Conservation (phyloP, 2,888 invertebrate genomes). For the Aleiodes leptofemur region DNA sequence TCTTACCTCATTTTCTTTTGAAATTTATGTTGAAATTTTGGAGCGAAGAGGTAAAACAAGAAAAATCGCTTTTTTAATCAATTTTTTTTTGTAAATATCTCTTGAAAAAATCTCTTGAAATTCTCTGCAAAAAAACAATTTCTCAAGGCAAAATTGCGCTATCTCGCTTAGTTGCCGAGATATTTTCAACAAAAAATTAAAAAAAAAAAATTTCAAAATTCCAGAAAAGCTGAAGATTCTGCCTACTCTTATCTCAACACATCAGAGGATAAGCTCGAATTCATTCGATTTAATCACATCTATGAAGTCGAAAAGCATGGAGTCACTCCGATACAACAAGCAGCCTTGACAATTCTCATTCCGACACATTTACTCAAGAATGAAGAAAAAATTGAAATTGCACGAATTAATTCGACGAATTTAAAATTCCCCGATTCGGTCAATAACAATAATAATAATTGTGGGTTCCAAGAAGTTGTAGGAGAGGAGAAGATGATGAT, state of each 20-base stretch:
- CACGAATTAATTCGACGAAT: slow-evolving; percentile 55
- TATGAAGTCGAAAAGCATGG: slow-evolving; percentile 72
- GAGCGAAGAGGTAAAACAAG: too few relatives aligned
- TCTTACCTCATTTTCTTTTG: too few relatives aligned
- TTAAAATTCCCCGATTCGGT: neutral
- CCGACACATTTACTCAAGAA: slow-evolving; percentile 63
- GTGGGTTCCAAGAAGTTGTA: neutral
- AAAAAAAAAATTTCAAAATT: slow-evolving; percentile 32
- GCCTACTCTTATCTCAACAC: slow-evolving; percentile 69
- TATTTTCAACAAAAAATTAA: too few relatives aligned
- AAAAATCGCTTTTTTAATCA: too few relatives aligned
- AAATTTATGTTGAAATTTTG: too few relatives aligned
- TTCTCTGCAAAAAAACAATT: neutral
- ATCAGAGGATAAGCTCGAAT: slow-evolving; percentile 63
- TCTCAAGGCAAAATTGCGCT: too few relatives aligned
- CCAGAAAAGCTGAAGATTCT: slow-evolving; percentile 71
- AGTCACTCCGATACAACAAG: slow-evolving; percentile 71
- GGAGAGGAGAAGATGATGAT: neutral
- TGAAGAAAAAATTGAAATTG: slow-evolving; percentile 53
- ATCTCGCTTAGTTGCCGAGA: too few relatives aligned
- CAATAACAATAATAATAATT: slow-evolving; percentile 13
- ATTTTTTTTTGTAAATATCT: too few relatives aligned
- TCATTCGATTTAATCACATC: slow-evolving; percentile 66
- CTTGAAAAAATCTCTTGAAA: slow-evolving; percentile 17
- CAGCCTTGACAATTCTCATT: slow-evolving; percentile 67